Evolutionary conservation across 2,888 invertebrate species (phyloP), one percentile per base, ranked within the genome.

Genomic region (Drosophila robusta): DNA sequence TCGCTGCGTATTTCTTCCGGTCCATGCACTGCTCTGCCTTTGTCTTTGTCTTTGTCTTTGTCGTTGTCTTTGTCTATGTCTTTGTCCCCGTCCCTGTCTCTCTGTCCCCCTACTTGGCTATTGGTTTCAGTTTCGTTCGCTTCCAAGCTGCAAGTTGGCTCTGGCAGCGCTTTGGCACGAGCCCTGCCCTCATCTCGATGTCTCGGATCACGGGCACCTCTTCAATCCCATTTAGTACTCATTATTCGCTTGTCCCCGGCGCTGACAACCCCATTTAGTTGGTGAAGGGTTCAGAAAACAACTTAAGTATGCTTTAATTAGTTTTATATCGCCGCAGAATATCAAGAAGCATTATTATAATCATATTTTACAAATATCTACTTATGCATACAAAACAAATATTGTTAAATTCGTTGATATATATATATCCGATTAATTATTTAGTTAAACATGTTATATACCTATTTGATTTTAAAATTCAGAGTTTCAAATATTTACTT

Each of bases 1-100:
- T 65, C 68, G 22, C 41, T 63, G 60, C 79, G 66, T 71, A 71
- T 81, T 89, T 89, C 88, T 89, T 85, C 85, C 89, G 89, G 89
- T 66, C 29, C 44, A 36, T 57, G 70, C 60, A 51, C 46, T 49
- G 51, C 63, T 47, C 54, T 60, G 63, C 55, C 49, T 36, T 56
- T 50, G 41, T 46, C 34, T 8, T 39, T 8, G 7, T 9, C 16
- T 8, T 7, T 11, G 5, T 22, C 29, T 9, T n/a, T 7, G n/a
- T 42, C 18, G n/a, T 56, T 50, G 41, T 46, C 34, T 8, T 39
- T 8, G 7, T 9, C 16, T 8, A 4, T 11, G 5, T 22, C 29
- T 9, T n/a, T 7, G n/a, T 42, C 18, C 18, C 18, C 18, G 18
- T 1, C 18, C 18, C 18, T 2, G 18, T 18, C 2, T 1, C 18